Percentiles rank a stretch among this genome's conserved stretches.
These are phyloP conservation scores for Ivindomyrus marchei DNA, from an alignment of 2,113 vertebrate species.

Conservation along the genomic window DNA sequence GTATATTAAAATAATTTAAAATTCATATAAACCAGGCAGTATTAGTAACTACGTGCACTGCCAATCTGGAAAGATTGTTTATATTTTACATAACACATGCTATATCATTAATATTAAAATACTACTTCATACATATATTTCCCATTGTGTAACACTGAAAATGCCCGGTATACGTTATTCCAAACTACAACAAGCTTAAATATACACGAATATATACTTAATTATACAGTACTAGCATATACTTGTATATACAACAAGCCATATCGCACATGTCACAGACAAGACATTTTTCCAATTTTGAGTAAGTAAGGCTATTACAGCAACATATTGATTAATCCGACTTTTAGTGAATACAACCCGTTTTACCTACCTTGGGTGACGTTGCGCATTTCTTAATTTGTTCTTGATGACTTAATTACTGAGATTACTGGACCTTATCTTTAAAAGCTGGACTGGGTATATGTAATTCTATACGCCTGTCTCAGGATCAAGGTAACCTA, in stretches of 20 bases:
- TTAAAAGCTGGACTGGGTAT: not conserved
- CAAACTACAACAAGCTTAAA: not conserved
- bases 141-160: not conserved
- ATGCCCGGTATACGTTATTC: not conserved
- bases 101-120: not conserved
- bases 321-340: not conserved
- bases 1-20: not conserved
- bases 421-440: not conserved
- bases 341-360: not conserved
- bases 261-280: not conserved
- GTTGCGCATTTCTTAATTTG: not conserved
- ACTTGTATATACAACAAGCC: not conserved
- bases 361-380: not conserved
- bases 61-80: not conserved
- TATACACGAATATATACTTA: not conserved
- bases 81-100: not conserved
- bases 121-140: not conserved
- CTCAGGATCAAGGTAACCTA: not conserved
- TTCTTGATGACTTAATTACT: not conserved
- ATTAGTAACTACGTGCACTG: not conserved
- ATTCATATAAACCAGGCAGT: not conserved
- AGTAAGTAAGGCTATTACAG: not conserved
- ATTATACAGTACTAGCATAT: not conserved
- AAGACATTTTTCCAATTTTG: not conserved
- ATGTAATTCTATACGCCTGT: not conserved